Evolutionary conservation across 2,797 vertebrate species (phyloP), one percentile per base, ranked within the genome.

Genomic region (Lemur catta): DNA sequence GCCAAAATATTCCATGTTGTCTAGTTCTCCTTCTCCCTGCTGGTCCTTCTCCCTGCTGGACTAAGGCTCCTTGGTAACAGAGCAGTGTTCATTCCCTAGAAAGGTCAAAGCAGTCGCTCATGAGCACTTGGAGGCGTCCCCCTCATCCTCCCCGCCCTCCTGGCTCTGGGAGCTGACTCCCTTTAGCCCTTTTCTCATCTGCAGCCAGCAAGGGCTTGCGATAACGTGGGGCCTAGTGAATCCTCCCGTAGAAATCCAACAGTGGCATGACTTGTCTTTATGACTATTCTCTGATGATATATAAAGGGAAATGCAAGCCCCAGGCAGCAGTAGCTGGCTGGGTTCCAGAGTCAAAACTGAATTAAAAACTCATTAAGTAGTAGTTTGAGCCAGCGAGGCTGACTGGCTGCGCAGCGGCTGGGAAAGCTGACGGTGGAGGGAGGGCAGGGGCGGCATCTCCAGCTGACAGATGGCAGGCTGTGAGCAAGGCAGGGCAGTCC

Each of bases 341-440:
- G 6, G 41, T 97, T 96, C 95, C 85, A 94, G 43, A 71, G 69
- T 30, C 94, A 97, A 97, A 98, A 80, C 93, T 90, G 93, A 97
- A 97, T 97, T 89, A 65, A 20, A 14, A 97, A 93, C 95, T 98
- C 93, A 96, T 97, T 98, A 96, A 96, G 93, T 75, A 96, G 87
- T 72, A 46, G 86, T 98, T 97, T 38, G 14, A 97, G 96, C 84
- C 30, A 81, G 81, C 61, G 59, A 50, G 61, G 92, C 94, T 97
- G 95, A 41, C 63, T 81, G 33, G 43, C 92, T 94, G 67, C 18
- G 2, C n/a, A n/a, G 89, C 15, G 41, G 59, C 91, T 95, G 78
- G 57, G 76, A 93, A 93, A 30, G 75, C 46, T 71, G 28, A 28
- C 55, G 46, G 26, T 55, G 17, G 87, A 69, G 57, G 78, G 88